Evolutionary conservation across 2,113 vertebrate genomes (phyloP), one percentile per base, ranked within the genome.

Genomic region (Tursiops truncatus): DNA sequence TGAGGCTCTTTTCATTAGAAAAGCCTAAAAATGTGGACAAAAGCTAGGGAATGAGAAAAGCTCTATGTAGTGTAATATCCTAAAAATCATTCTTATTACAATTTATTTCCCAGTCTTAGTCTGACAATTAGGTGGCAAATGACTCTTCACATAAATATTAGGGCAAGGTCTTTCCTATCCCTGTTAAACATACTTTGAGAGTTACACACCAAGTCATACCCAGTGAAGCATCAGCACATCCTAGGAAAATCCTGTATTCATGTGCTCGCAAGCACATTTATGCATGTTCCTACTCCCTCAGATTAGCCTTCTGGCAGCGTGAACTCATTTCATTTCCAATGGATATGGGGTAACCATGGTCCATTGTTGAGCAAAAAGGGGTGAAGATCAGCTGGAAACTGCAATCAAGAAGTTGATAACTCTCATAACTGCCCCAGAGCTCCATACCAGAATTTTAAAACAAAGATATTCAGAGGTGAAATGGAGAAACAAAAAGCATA

Each of bases 91-190:
- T 88, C 47, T 81, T 67, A 95, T 23, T 85, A 21, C 50, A 89
- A 82, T 91, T 94, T 95, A 70, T 50, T 96, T 94, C 81, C 58
- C 65, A 85, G 36, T 33, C 23, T 96, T 95, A 86, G 53, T 89
- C 89, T 95, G 47, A 44, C 41, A 87, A 85, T 94, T 97, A 91
- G 89, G 63, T 97, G 60, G 79, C 91, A 94, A 95, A 89, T 93
- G 82, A 93, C 86, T 95, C 93, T 82, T 83, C 74, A 95, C 31
- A 83, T 71, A 97, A 93, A 94, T 96, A 97, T 89, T 74, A 98
- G 89, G 95, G 83, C 89, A 96, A 89, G 85, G 68, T 77, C 74
- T 90, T 95, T 95, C 80, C 33, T 95, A 86, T 96, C 50, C 80
- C 77, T 92, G 53, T 89, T 95, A 96, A 91, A 94, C 58, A 90